phyloP scores from a whole-genome alignment of 1,140 invertebrate genomes.

The Anastrepha ludens region DNA sequence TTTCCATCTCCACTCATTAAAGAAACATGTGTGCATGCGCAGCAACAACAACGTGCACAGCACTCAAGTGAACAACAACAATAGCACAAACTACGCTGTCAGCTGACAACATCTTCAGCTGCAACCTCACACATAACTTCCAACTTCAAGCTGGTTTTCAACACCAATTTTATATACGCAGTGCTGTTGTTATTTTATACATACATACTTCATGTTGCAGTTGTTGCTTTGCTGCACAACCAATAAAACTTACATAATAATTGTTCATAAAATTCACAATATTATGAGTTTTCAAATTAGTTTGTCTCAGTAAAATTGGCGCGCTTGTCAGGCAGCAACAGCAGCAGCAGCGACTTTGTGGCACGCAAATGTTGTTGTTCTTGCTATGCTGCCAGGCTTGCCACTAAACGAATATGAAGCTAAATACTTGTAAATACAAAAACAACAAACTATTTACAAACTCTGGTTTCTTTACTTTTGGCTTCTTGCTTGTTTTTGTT shows the following conservation, averaged over 20 bases:
- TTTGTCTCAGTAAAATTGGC: constrained; percentile 61
- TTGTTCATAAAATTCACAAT: constrained; percentile 73
- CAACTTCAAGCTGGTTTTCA: constrained; percentile 30
- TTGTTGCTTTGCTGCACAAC: constrained; percentile 23
- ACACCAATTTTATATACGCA: neutral
- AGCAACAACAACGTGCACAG: constrained; percentile 54
- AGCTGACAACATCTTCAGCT: constrained; percentile 27
- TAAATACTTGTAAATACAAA: neutral
- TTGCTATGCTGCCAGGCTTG: neutral
- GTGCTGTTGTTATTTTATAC: neutral
- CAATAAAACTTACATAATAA: constrained; percentile 74
- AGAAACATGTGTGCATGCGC: constrained; percentile 9
- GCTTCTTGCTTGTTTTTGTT: neutral
- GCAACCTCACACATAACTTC: neutral
- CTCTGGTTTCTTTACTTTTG: neutral
- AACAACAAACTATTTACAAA: constrained; percentile 9
- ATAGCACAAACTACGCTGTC: neutral
- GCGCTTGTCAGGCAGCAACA: constrained; percentile 31
- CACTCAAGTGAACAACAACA: neutral
- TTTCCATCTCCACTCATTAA: constrained; percentile 41
- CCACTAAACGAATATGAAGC: neutral
- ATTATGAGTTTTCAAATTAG: constrained; percentile 73
- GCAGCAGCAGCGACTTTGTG: neutral
- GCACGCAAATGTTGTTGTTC: constrained; percentile 45
- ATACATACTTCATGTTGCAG: neutral